phyloP scores from a whole-genome alignment of 2,113 vertebrate species.

The Rhea pennata region DNA sequence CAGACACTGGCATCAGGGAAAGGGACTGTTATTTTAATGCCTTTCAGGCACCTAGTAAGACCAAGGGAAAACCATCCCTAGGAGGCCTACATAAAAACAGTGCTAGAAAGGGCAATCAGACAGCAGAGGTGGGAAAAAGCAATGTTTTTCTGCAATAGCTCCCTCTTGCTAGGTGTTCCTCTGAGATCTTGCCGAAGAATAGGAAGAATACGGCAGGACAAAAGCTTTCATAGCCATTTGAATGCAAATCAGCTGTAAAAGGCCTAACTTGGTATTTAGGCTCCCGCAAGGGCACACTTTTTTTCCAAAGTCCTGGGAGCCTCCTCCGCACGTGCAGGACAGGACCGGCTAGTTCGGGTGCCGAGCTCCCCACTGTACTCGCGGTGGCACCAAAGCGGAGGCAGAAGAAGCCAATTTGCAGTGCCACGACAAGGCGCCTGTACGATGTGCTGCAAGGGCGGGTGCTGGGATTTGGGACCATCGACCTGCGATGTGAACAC shows the following conservation, averaged over 20 bases:
- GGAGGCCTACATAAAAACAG: neutral
- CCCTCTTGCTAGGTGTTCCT: neutral
- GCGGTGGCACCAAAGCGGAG: neutral
- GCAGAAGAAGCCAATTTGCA: neutral
- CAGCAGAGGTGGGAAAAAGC: neutral
- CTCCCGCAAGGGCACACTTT: neutral
- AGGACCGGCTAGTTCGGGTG: neutral
- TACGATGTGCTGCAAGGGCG: neutral
- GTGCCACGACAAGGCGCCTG: neutral
- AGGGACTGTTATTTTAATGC: neutral
- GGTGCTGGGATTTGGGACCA: neutral
- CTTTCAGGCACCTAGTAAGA: neutral
- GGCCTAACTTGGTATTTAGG: neutral
- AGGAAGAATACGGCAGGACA: neutral
- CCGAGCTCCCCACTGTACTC: neutral
- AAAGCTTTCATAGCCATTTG: conserved; percentile 14
- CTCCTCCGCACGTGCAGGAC: neutral
- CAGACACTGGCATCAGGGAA: neutral
- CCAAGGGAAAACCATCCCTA: neutral
- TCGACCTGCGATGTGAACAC: neutral
- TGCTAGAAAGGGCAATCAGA: neutral
- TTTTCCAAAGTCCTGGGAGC: neutral
- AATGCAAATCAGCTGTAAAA: conserved; percentile 28
- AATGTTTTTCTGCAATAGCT: neutral
- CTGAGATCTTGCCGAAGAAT: neutral